A percentile compares a stretch with the other conserved stretches of the same genome.
These are phyloP conservation scores for Metridium senile DNA, from an alignment of 92 coral and sea anemone species.

Conservation along the genomic window DNA sequence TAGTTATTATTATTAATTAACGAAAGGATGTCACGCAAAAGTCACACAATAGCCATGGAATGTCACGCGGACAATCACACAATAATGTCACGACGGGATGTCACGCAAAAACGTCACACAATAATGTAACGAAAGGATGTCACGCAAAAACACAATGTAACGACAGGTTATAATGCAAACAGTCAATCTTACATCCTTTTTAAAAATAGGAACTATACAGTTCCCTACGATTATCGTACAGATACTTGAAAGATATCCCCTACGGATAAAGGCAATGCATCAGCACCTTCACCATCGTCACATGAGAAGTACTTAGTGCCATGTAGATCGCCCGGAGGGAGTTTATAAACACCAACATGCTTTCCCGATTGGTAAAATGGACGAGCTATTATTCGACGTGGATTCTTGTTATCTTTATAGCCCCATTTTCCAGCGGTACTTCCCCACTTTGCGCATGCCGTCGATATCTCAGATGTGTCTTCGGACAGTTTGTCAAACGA, in stretches of 20 bases:
- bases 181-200: no score
- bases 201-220: no score
- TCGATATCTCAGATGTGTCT: slow-evolving; percentile 40
- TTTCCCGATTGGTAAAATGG: background rate
- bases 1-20: no score
- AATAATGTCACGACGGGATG: no score
- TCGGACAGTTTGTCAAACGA: slow-evolving; percentile 47
- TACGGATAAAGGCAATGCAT: background rate
- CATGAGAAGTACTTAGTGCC: background rate
- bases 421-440: slow-evolving; percentile 2
- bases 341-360: background rate
- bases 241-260: background rate
- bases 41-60: no score
- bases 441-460: slow-evolving; percentile 54
- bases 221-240: background rate
- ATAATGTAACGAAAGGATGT: no score
- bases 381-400: background rate
- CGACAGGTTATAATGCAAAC: no score
- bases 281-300: background rate
- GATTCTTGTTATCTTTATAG: background rate
- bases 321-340: background rate
- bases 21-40: no score
- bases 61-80: no score
- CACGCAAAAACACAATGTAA: no score
- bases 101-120: no score